Percentiles rank a stretch among this genome's conserved stretches.
phyloP scores from a whole-genome alignment of 2,888 invertebrate genomes.

The Spisula solida region DNA sequence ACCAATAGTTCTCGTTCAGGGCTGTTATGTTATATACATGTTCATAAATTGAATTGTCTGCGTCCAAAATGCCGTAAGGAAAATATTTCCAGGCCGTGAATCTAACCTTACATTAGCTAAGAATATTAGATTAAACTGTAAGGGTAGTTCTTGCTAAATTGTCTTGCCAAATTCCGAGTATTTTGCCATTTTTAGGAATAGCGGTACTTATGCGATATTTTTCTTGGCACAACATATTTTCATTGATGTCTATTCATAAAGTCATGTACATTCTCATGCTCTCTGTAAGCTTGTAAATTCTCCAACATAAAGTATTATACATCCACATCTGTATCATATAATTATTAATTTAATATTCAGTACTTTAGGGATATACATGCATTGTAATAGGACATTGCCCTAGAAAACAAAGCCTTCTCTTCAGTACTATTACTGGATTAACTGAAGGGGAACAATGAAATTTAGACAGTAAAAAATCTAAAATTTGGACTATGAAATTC shows the following conservation, averaged over 20 bases:
- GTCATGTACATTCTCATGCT: neutral
- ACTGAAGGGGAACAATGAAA: no score
- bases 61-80: slow-evolving; percentile 22
- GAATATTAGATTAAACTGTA: slow-evolving; percentile 36
- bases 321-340: neutral
- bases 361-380: no score
- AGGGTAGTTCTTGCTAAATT: slow-evolving; percentile 33
- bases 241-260: neutral
- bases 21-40: neutral
- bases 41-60: slow-evolving; percentile 26
- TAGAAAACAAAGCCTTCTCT: no score
- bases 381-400: no score
- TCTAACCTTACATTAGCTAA: slow-evolving; percentile 28
- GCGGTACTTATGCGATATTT: neutral
- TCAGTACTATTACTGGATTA: no score
- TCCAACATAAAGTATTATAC: neutral
- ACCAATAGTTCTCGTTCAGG: neutral
- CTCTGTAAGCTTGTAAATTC: neutral
- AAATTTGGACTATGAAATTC: no score
- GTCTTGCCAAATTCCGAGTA: slow-evolving; percentile 43
- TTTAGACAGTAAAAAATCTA: no score
- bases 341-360: neutral
- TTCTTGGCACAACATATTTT: neutral
- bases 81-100: neutral
- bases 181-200: slow-evolving; percentile 41